These are phyloP conservation scores for Hedya salicella DNA, from an alignment of 2,888 invertebrate species.

Conservation along the genomic window DNA sequence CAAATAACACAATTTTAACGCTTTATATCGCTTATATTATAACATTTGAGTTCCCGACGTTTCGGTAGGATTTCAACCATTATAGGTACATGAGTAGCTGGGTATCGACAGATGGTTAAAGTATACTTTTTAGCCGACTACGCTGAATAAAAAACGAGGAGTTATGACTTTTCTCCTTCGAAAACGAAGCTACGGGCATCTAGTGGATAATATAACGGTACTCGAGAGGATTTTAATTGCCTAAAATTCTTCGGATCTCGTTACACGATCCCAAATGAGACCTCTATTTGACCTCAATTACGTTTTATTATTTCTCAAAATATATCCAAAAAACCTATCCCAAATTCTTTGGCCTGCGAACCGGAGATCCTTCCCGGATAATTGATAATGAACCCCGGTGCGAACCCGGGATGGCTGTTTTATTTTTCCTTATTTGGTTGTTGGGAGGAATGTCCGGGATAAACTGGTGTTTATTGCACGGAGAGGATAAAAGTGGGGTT, in stretches of 20 bases:
- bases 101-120: too few species aligned
- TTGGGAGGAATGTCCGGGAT: slow-evolving; percentile 14
- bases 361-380: slow-evolving; percentile 10
- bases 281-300: slow-evolving; percentile 9
- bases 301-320: slow-evolving; percentile 1
- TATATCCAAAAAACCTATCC: slow-evolving; percentile 2
- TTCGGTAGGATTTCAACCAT: too few species aligned
- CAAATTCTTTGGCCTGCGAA: neutral
- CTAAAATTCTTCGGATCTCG: neutral
- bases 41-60: too few species aligned
- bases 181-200: too few species aligned
- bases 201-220: neutral
- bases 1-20: too few species aligned
- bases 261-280: neutral
- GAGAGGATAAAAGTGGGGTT: slow-evolving; percentile 13
- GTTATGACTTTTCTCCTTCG: too few species aligned
- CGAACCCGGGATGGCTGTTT: slow-evolving; percentile 9
- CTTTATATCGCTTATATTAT: too few species aligned
- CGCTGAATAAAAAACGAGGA: too few species aligned
- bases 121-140: too few species aligned
- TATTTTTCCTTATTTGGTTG: slow-evolving; percentile 28
- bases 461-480: slow-evolving; percentile 14
- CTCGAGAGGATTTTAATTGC: neutral
- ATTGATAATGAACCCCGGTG: slow-evolving; percentile 33
- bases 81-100: too few species aligned